Conservation (phyloP, 2,888 invertebrate species). For the Augochlorella aurata region DNA sequence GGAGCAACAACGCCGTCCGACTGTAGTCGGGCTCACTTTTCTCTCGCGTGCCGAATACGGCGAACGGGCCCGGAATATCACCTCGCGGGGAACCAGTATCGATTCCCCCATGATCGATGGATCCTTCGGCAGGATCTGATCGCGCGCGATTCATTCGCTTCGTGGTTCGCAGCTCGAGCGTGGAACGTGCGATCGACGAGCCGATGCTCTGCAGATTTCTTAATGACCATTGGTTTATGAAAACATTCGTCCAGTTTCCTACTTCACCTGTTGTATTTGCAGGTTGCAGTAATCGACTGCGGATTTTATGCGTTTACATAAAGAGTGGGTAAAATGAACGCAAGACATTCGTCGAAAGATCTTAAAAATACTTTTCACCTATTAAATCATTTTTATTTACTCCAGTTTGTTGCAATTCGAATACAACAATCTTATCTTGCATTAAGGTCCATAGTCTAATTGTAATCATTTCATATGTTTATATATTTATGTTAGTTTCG, state of each 20-base stretch:
- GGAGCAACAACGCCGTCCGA: slow-evolving; percentile 79
- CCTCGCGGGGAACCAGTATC: neutral
- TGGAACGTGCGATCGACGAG: slow-evolving; percentile 50
- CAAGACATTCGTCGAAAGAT: too few relatives aligned
- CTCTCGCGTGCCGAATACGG: slow-evolving; percentile 12
- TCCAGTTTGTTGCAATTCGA: too few relatives aligned
- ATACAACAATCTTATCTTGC: too few relatives aligned
- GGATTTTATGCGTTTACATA: too few relatives aligned
- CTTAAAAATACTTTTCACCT: too few relatives aligned
- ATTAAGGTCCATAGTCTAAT: too few relatives aligned
- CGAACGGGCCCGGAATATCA: neutral
- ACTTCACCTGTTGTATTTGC: neutral
- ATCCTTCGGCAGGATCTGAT: slow-evolving; percentile 4
- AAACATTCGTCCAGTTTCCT: neutral
- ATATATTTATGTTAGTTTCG: too few relatives aligned
- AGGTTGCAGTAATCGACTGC: neutral
- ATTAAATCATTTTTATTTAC: too few relatives aligned
- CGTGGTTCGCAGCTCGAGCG: neutral
- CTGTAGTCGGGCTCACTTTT: slow-evolving; percentile 47
- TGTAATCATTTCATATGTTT: too few relatives aligned
- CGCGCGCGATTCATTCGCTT: neutral
- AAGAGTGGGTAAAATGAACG: too few relatives aligned
- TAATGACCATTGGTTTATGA: neutral
- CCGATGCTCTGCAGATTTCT: slow-evolving; percentile 42
- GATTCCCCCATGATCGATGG: neutral